These are phyloP conservation scores for Lordiphosa collinella DNA, from an alignment of 1,140 invertebrate genomes.

Conservation along the genomic window DNA sequence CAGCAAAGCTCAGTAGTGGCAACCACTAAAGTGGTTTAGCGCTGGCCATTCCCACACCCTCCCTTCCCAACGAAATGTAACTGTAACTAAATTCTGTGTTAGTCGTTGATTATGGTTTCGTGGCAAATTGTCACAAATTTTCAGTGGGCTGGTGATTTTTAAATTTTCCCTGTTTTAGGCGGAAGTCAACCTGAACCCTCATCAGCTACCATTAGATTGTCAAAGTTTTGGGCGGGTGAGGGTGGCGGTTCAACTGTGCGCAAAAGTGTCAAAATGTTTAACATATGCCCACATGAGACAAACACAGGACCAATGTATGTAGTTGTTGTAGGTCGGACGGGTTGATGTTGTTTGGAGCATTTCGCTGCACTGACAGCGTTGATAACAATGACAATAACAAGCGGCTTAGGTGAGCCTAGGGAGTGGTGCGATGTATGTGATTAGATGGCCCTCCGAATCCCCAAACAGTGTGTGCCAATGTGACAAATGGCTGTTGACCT, in stretches of 20 bases:
- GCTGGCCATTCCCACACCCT: background rate
- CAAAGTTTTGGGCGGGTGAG: conserved; percentile 46
- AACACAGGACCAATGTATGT: background rate
- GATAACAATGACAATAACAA: conserved; percentile 73
- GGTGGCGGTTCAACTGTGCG: conserved; percentile 44
- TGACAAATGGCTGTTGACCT: conserved; percentile 42
- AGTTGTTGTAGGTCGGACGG: background rate
- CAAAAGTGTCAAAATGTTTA: conserved; percentile 73
- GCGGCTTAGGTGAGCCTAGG: conserved; percentile 23
- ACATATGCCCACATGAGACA: conserved; percentile 71
- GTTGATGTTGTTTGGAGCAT: conserved; percentile 18
- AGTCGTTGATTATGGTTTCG: conserved; percentile 46
- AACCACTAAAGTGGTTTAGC: conserved; percentile 57
- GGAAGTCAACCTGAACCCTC: conserved; percentile 47
- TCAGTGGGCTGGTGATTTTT: conserved; percentile 4
- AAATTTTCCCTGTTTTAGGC: conserved; percentile 1
- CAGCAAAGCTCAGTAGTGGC: conserved; percentile 51
- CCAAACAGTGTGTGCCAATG: conserved; percentile 17
- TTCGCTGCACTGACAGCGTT: conserved; percentile 58
- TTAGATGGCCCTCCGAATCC: conserved; percentile 19
- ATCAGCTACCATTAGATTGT: conserved; percentile 61
- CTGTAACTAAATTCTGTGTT: conserved; percentile 29
- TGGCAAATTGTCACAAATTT: conserved; percentile 49
- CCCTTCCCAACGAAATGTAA: background rate
- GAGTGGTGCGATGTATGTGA: conserved; percentile 40